Evolutionary conservation across 1,140 invertebrate genomes (phyloP), one percentile per base, ranked within the genome.

Genomic region (Batillaria attramentaria): DNA sequence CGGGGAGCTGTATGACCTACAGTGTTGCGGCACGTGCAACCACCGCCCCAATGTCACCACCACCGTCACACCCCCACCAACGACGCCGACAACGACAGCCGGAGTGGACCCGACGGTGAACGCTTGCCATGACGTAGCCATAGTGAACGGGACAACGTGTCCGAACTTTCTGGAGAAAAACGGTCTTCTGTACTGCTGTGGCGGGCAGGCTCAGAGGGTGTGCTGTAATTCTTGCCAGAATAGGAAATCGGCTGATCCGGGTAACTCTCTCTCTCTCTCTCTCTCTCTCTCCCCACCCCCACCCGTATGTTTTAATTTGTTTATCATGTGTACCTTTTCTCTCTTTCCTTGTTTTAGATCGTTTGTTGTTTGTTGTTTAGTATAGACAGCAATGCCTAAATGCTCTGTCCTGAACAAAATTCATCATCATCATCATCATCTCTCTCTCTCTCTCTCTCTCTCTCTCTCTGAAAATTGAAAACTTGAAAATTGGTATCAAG

Each of bases 11-110:
- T 79, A 79, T 60, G 81, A 74, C n/a, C 35, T 33, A n/a, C 20
- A 41, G 37, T 82, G 81, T 43, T 79, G 78, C 41, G 76, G 74
- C 60, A 79, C 78, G 18, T 82, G 81, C 54, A 72, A 31, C 37
- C 46, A 72, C 46, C 3, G 20, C 3, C 10, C 43, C 3, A 3
- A 3, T 10, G 20, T 20, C 24, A 24, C 46, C 20, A 54, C 50
- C 28, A 35, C 65, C 31, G 6, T 18, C 31, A 68, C 16, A 8
- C 16, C 60, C 60, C 28, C 35, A 24, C 20, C 10, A 68, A 6
- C 35, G 66, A 68, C 16, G 37, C 5, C 66, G 57, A n/a, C 6
- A 24, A n/a, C 31, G 57, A 5, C 31, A 31, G 57, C 24, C 24
- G 24, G 57, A 0, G 1, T 39, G 66, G 24, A n/a, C 39, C 66